Base-by-base conservation (phyloP, 2,113 vertebrate species). In the Platysteira castanea region DNA sequence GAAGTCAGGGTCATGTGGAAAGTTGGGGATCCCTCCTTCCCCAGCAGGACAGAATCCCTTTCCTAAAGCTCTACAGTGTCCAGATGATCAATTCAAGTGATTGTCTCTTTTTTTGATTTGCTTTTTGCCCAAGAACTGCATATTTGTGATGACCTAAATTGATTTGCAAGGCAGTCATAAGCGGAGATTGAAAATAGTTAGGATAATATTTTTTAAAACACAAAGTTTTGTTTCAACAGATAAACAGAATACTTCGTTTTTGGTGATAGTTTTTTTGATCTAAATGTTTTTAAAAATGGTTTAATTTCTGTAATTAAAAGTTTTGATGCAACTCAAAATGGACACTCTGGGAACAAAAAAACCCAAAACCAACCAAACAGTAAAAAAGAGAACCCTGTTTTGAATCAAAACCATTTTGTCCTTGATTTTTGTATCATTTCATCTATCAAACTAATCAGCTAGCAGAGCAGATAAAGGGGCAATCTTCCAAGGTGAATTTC, bases 1-100 rank as follows among this genome's bases (percentile, higher is more conserved):
- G 69, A 96, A 93, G 83, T 95, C 94, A 95, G 67, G 70, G 89
- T 95, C 89, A 94, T 56, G 82, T 77, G 70, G 92, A 68, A 92
- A 95, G 52, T 11, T 91, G 78, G 93, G 90, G 77, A 78, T 89
- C 76, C 83, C 83, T 81, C 87, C 52, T 93, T 90, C 60, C 79
- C 91, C 94, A 87, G 42, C 41, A 87, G 93, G 89, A 82, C 24
- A 91, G 75, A 87, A 90, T 87, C 59, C 27, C 22, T 90, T 88
- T 56, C 19, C 56, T 92, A 81, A 75, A 89, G n/a, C 13, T 91
- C 33, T 85, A 9, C 7, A 42, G 10, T 10, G 15, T 78, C 44
- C 35, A 81, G 47, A 28, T 52, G 42, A 75, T 26, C 15, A 81
- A 7, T 87, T 67, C 41, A 91, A 92, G 17, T 17, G 4, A 12